Percentiles rank a stretch among this genome's conserved stretches.
Evolutionary conservation across 2,113 vertebrate species (phyloP).

Genomic region (Chloropsis hardwickii): DNA sequence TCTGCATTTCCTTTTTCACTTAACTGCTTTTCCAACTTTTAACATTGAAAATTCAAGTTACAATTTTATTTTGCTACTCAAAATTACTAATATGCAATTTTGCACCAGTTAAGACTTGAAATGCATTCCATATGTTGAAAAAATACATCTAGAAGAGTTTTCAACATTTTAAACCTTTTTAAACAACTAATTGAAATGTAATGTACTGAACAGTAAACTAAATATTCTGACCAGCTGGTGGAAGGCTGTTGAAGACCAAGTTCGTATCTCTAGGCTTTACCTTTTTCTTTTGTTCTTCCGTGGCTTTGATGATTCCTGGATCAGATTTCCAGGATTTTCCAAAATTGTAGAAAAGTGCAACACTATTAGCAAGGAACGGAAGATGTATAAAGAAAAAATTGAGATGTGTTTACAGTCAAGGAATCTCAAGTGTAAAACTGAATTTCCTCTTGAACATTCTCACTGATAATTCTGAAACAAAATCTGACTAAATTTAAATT

Average conservation of each 20-base stretch:
- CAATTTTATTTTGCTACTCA: background rate
- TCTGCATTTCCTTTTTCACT: background rate
- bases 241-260: background rate
- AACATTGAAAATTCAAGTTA: background rate
- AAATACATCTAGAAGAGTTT: background rate
- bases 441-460: background rate
- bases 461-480: background rate
- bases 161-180: background rate
- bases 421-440: slow-evolving; percentile 57
- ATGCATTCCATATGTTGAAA: background rate
- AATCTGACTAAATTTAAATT: background rate
- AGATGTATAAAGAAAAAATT: slow-evolving; percentile 92
- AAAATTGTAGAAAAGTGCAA: slow-evolving; percentile 98
- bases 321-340: slow-evolving; percentile 99
- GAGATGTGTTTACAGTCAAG: slow-evolving; percentile 92
- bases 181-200: background rate
- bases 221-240: background rate
- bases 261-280: slow-evolving; percentile 50
- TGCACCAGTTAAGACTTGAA: background rate
- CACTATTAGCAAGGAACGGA: slow-evolving; percentile 93
- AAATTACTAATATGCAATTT: background rate
- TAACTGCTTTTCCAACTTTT: background rate
- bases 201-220: background rate
- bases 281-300: slow-evolving; percentile 99
- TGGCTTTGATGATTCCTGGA: slow-evolving; percentile 97